Evolutionary conservation across 2,888 invertebrate genomes (phyloP).

Genomic region (Microchrysa polita): DNA sequence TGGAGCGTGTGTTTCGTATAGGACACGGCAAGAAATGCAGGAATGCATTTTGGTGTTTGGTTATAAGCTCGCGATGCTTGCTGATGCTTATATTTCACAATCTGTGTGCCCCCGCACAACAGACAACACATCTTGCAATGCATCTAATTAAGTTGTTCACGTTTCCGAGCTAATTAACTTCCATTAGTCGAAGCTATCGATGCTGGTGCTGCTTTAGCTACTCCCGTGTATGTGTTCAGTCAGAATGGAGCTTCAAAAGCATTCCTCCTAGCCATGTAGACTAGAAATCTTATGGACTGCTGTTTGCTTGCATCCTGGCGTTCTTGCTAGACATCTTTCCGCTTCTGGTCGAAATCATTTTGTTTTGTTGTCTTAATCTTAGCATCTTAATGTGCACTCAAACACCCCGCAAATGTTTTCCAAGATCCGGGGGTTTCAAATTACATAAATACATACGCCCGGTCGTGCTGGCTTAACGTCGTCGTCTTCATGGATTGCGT

Average conservation of each 20-base stretch:
- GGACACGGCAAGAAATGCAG: too few species aligned
- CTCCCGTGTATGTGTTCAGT: not conserved
- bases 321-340: not conserved
- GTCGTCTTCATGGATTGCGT: not conserved
- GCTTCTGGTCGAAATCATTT: slow-evolving; percentile 22
- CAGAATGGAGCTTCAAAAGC: slow-evolving; percentile 23
- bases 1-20: too few species aligned
- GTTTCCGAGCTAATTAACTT: slow-evolving; percentile 40
- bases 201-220: too few species aligned
- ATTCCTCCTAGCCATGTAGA: not conserved
- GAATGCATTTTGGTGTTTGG: too few species aligned
- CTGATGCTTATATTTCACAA: not conserved
- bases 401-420: slow-evolving; percentile 2
- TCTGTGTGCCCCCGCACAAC: not conserved
- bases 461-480: not conserved
- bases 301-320: slow-evolving; percentile 33
- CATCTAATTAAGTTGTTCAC: slow-evolving; percentile 38
- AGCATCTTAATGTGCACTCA: too few species aligned
- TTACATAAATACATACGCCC: too few species aligned
- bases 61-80: not conserved
- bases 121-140: slow-evolving; percentile 23
- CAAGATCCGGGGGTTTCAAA: not conserved
- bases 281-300: too few species aligned
- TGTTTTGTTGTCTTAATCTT: slow-evolving; percentile 11
- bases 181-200: slow-evolving; percentile 13